phyloP scores from a whole-genome alignment of 2,113 vertebrate species.

The Kryptolebias marmoratus region DNA sequence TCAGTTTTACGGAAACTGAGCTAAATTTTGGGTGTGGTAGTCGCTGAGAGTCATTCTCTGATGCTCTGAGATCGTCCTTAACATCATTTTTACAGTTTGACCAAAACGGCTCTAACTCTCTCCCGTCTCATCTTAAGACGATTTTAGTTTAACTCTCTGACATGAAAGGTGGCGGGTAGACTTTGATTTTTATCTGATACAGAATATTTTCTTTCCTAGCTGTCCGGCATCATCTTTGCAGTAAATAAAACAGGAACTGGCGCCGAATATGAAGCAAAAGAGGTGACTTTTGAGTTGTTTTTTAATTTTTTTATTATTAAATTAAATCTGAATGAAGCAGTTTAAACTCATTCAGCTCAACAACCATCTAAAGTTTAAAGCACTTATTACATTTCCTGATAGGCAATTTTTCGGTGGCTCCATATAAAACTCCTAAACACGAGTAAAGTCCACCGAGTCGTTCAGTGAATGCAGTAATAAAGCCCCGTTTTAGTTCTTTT shows the following conservation, averaged over 20 bases:
- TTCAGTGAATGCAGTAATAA: constrained; percentile 30
- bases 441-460: constrained; percentile 5
- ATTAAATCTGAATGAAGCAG: constrained; percentile 14
- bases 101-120: no score
- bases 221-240: constrained; percentile 2
- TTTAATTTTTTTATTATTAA: constrained; percentile 1
- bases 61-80: no score
- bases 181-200: constrained; percentile 12
- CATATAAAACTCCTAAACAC: constrained; percentile 13
- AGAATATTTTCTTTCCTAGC: constrained; percentile 5
- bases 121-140: no score
- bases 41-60: no score
- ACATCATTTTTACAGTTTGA: no score
- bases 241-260: constrained; percentile 9
- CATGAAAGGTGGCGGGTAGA: no score
- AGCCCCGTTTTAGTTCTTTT: constrained; percentile 38
- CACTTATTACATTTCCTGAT: constrained; percentile 33
- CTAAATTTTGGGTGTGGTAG: no score
- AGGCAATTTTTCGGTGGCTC: constrained; percentile 9
- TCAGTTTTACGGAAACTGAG: no score
- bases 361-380: constrained; percentile 11
- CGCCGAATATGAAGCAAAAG: constrained; percentile 13
- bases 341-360: constrained; percentile 23
- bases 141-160: no score
- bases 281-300: constrained; percentile 15